These are phyloP conservation scores for Actenoides lindsayi DNA, from an alignment of 2,113 vertebrate genomes.

Conservation along the genomic window DNA sequence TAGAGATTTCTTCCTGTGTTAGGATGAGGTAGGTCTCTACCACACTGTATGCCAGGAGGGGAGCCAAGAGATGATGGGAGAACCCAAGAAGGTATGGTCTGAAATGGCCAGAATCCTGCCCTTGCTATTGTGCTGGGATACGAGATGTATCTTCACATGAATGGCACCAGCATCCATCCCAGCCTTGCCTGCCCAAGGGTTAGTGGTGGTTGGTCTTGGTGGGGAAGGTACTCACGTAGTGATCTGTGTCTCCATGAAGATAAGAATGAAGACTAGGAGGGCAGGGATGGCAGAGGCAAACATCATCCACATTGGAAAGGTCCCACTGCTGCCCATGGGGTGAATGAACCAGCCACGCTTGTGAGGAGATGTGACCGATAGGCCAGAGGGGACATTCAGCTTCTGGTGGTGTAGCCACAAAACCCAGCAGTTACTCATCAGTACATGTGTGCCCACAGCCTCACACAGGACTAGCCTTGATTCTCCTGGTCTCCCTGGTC, in stretches of 20 bases:
- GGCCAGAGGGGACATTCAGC: conserved; percentile 92
- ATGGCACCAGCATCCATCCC: background rate
- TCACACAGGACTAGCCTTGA: background rate
- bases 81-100: background rate
- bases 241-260: conserved; percentile 99
- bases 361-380: conserved; percentile 93
- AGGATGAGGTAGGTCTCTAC: background rate
- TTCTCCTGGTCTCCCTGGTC: background rate
- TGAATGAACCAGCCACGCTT: conserved; percentile 97
- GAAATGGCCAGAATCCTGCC: background rate
- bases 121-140: background rate
- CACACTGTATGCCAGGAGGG: background rate
- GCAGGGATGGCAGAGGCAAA: conserved; percentile 93
- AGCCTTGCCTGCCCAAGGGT: background rate
- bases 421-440: conserved; percentile 1
- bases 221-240: conserved; percentile 86
- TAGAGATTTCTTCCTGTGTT: background rate
- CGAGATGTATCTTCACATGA: background rate
- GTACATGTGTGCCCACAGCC: background rate
- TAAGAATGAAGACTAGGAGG: conserved; percentile 96
- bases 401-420: conserved; percentile 80
- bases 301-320: conserved; percentile 98
- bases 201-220: background rate
- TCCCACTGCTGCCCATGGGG: conserved; percentile 89
- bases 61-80: background rate